These are phyloP conservation scores for Pongo pygmaeus DNA, from an alignment of 2,113 vertebrate genomes.

Conservation along the genomic window DNA sequence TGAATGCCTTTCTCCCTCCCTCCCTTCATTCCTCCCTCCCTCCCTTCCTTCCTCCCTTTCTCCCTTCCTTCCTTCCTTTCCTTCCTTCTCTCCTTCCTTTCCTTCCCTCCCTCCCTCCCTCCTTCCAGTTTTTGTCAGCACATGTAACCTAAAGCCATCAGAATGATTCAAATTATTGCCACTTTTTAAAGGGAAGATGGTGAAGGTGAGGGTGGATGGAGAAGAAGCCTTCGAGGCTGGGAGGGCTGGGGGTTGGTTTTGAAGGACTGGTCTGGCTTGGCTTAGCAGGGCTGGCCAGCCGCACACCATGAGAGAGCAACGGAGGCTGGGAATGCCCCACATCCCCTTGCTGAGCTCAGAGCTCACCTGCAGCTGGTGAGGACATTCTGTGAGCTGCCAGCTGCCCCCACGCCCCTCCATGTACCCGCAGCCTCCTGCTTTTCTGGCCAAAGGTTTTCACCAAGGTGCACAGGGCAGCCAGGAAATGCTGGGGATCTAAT, in stretches of 20 bases:
- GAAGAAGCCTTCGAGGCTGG: not conserved
- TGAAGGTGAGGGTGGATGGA: not conserved
- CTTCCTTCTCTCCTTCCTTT: not conserved
- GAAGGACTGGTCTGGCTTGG: not conserved
- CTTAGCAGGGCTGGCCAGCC: not conserved
- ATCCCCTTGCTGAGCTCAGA: not conserved
- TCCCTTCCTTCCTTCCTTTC: no score
- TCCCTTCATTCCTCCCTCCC: not conserved
- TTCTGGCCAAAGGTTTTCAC: no score
- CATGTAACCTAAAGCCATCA: not conserved
- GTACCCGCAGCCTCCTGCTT: fast-evolving
- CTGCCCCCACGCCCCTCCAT: no score
- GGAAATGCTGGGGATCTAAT: not conserved
- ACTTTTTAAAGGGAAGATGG: not conserved
- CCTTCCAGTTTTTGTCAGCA: not conserved
- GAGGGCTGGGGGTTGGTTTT: not conserved
- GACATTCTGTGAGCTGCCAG: not conserved
- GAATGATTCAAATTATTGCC: not conserved
- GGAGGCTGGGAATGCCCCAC: no score
- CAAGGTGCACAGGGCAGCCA: not conserved
- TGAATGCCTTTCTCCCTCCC: not conserved
- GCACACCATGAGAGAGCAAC: no score
- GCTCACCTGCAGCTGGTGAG: not conserved
- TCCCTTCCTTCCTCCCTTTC: no score
- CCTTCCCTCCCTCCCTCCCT: fast-evolving